Evolutionary conservation across 23 tunicate genomes (phyloP), one percentile per base, ranked within the genome.

Genomic region (Corella eumyota): DNA sequence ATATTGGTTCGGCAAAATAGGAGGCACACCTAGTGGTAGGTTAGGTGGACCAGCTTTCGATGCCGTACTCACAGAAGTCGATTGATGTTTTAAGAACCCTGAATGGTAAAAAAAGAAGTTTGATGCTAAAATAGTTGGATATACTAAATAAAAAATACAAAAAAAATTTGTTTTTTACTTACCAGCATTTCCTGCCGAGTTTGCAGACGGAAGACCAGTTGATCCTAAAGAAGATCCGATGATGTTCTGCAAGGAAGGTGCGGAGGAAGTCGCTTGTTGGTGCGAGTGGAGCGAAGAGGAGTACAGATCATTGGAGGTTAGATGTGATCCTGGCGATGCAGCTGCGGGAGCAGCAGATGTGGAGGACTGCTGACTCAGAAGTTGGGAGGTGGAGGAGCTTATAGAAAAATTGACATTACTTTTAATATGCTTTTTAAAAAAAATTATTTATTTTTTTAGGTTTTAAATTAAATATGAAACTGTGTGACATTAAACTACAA

Each of bases 31-130:
- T 15, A 77, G 65, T 30, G 95, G 66, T 23, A 85, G 32, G 58
- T 77, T 85, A 6, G 78, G 85, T 20, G 83, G 83, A 30, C 74
- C 80, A 32, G 74, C 53, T 66, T 85, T 85, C 19, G 95, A 70
- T 5, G 74, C 74, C 35, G 67, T 30, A 21, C 36, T 50, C 17
- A 68, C 26, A 1, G 50, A 48, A 4, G 82, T 25, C 5, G 72
- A n/a, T n/a, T n/a, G n/a, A 67, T 5, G 72, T 5, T 33, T 67
- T n/a, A n/a, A n/a, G n/a, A n/a, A n/a, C n/a, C n/a, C n/a, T n/a
- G n/a, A n/a, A n/a, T n/a, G n/a, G n/a, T n/a, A n/a, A n/a, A n/a
- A n/a, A n/a, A n/a, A n/a, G n/a, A n/a, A n/a, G n/a, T n/a, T n/a
- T n/a, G n/a, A n/a, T n/a, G n/a, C n/a, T n/a, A n/a, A n/a, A n/a